Evolutionary conservation across 2,113 vertebrate genomes (phyloP), one percentile per base, ranked within the genome.

Genomic region (Podarcis cretensis): DNA sequence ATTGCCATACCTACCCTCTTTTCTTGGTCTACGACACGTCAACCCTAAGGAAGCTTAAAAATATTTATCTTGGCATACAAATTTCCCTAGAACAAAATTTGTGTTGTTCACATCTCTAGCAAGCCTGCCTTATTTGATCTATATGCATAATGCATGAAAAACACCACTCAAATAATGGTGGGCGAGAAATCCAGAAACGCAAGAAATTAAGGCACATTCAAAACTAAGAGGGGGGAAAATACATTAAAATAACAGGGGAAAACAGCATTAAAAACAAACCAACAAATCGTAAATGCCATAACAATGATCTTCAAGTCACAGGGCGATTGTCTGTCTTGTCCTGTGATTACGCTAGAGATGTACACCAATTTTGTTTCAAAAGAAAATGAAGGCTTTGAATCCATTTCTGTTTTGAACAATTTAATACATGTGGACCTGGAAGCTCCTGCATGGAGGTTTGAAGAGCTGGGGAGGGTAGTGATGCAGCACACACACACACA

Each of bases 111-210:
- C 10, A 87, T 74, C 1, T 5, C 37, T 73, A 20, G 84, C 0
- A n/a, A 87, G 3, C 37, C 88, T 48, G 57, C 30, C 18, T 78
- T 40, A 75, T 32, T 35, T 87, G 5, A 89, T 43, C 37, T 59
- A 40, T 7, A 27, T 73, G 6, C 6, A 43, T n/a, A 23, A 74
- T 54, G 79, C 68, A 21, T 81, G 66, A 37, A 77, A 93, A 48
- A 6, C 6, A 82, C 25, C 59, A 80, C 82, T 65, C 27, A 77
- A 87, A 90, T 5, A 3, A 87, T 23, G 16, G n/a, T 66, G 6
- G 3, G 74, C 1, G 69, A 4, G 21, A 90, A 76, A 78, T 90
- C 89, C 40, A 12, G 79, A 87, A 90, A 87, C 27, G 35, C 59
- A 40, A 3, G 32, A 75, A 88, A 75, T 82, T 48, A 82, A 75